Percentiles rank a stretch among this genome's conserved stretches.
Conservation (phyloP, 92 coral and sea anemone genomes). For the Pocillopora meandrina region DNA sequence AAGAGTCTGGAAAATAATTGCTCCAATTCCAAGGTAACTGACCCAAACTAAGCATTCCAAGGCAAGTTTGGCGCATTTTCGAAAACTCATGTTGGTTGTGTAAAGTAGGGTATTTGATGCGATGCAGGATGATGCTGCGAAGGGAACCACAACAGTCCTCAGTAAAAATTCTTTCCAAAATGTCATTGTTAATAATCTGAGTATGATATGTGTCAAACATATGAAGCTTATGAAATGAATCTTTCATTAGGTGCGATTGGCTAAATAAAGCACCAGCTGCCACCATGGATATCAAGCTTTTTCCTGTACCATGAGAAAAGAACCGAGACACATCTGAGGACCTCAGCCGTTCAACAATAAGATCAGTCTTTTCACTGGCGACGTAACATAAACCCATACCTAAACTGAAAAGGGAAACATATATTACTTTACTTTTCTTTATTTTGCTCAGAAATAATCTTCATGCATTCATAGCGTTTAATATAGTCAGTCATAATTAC, state of each 20-base stretch:
- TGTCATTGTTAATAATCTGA: background rate
- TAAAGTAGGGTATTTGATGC: background rate
- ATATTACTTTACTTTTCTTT: too few relatives aligned
- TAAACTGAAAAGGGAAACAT: too few relatives aligned
- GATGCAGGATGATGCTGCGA: too few relatives aligned
- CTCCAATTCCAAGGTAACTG: constrained; percentile 13
- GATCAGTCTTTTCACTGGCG: too few relatives aligned
- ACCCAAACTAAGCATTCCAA: background rate
- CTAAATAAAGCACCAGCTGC: background rate
- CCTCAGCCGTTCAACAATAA: too few relatives aligned
- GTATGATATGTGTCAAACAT: background rate
- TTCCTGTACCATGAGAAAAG: too few relatives aligned
- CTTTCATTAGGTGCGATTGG: background rate
- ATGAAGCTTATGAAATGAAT: background rate
- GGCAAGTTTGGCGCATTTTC: background rate
- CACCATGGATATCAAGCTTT: background rate
- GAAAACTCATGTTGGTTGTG: background rate
- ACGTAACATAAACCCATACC: too few relatives aligned
- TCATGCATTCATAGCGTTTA: too few relatives aligned
- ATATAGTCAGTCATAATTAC: too few relatives aligned
- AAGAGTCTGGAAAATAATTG: constrained; percentile 20
- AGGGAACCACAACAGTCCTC: too few relatives aligned
- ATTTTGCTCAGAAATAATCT: too few relatives aligned
- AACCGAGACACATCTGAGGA: too few relatives aligned
- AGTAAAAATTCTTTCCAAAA: background rate